Evolutionary conservation across 2,888 invertebrate genomes (phyloP).

Genomic region (Aelia acuminata): DNA sequence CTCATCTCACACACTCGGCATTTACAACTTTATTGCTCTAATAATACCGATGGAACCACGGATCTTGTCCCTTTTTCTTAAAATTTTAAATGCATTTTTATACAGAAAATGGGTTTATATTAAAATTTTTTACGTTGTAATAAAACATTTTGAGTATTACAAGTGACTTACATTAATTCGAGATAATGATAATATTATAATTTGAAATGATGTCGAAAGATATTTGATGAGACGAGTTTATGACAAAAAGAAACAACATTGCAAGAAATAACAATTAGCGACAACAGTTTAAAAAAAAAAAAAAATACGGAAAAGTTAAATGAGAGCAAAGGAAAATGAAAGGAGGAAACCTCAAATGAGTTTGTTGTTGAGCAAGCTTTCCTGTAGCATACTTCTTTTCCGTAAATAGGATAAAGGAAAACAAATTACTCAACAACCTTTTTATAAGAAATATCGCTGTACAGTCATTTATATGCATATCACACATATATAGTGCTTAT

Average conservation of each 20-base stretch:
- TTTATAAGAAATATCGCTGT: neutral
- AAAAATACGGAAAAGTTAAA: neutral
- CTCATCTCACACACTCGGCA: neutral
- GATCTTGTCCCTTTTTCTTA: too few species aligned
- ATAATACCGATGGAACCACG: neutral
- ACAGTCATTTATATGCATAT: too few species aligned
- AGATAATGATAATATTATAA: too few species aligned
- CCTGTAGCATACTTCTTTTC: neutral
- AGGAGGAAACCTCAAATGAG: neutral
- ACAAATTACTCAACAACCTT: neutral
- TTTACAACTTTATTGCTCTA: slow-evolving; percentile 14
- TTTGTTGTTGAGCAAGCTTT: neutral
- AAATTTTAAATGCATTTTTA: too few species aligned
- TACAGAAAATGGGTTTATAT: too few species aligned
- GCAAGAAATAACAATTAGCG: neutral
- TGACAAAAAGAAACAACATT: too few species aligned
- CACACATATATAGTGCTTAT: too few species aligned
- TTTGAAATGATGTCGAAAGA: too few species aligned
- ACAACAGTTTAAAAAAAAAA: neutral
- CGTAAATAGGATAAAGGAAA: slow-evolving; percentile 3
- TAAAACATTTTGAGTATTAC: too few species aligned
- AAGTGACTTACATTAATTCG: too few species aligned
- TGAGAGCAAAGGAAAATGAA: neutral
- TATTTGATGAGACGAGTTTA: too few species aligned
- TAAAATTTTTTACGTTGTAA: too few species aligned